Conservation (phyloP, 2,888 invertebrate species). For the Schizaphis graminum region DNA sequence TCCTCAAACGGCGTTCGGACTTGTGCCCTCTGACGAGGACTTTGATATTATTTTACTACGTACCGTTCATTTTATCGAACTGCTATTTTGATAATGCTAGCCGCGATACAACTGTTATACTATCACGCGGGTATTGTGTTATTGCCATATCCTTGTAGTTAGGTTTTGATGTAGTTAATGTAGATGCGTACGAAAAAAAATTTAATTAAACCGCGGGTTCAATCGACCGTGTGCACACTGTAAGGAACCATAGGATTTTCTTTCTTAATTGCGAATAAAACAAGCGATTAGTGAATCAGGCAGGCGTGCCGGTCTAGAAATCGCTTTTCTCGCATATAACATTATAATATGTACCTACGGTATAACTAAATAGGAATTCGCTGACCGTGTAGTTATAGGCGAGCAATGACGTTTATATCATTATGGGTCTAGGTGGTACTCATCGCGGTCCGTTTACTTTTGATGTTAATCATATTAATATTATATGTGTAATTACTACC, state of each 20-base stretch:
- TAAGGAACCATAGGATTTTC: neutral
- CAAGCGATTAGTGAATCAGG: neutral
- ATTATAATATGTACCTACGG: neutral
- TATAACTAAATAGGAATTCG: neutral
- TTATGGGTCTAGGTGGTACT: neutral
- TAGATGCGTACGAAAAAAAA: neutral
- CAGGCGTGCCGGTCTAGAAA: conserved; percentile 36
- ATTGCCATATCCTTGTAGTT: neutral
- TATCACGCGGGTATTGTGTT: neutral
- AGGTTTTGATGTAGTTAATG: neutral
- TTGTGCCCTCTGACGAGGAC: neutral
- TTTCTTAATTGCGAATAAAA: conserved; percentile 30
- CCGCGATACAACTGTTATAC: neutral
- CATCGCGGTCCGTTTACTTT: conserved; percentile 27
- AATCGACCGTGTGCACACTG: conserved; percentile 1
- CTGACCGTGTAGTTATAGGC: neutral
- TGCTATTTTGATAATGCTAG: neutral
- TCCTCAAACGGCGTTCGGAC: neutral
- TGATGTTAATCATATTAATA: conserved; percentile 14
- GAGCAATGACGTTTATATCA: neutral
- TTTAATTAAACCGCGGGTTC: neutral
- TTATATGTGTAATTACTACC: neutral
- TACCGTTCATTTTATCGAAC: neutral
- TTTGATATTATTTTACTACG: neutral
- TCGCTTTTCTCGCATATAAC: neutral